Conservation (phyloP, 2,797 vertebrate genomes). For the Margarornis squamiger region DNA sequence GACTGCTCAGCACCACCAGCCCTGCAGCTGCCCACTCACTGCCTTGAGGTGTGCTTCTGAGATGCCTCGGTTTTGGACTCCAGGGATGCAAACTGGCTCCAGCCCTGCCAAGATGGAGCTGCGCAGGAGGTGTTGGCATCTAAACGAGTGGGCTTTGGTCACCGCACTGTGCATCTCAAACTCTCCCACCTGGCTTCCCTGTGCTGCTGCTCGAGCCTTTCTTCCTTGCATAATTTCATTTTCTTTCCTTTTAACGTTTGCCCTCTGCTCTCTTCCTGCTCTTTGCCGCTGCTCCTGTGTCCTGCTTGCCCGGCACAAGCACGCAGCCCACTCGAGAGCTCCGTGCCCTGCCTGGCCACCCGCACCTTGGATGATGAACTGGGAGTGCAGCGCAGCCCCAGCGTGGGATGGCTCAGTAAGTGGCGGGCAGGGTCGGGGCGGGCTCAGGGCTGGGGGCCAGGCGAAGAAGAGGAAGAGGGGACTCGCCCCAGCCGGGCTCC, state of each 20-base stretch:
- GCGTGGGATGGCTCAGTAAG: constrained; percentile 99
- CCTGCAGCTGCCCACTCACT: neutral
- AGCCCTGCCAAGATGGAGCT: neutral
- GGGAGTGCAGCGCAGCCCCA: constrained; percentile 85
- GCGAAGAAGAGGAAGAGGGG: neutral
- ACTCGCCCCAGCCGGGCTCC: rapidly evolving
- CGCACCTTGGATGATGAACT: constrained; percentile 87
- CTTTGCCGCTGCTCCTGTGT: constrained; percentile 67
- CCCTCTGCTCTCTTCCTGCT: constrained; percentile 68
- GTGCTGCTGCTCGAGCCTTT: constrained; percentile 22
- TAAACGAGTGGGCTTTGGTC: neutral
- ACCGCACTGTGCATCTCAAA: neutral
- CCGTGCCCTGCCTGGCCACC: constrained; percentile 91
- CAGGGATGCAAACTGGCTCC: neutral
- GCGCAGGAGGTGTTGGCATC: rapidly evolving
- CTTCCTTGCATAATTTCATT: neutral
- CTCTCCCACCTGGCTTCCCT: constrained; percentile 18
- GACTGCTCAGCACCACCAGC: neutral
- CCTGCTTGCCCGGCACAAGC: constrained; percentile 83
- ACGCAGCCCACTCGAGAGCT: constrained; percentile 91
- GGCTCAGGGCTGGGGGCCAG: neutral
- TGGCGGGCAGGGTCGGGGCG: constrained; percentile 9
- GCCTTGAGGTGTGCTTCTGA: neutral
- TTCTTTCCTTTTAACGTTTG: constrained; percentile 50
- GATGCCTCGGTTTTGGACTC: neutral